Conservation (phyloP, 30 jellyfish, hydroid and myxozoan species). For the Hydractinia symbiolongicarpus region DNA sequence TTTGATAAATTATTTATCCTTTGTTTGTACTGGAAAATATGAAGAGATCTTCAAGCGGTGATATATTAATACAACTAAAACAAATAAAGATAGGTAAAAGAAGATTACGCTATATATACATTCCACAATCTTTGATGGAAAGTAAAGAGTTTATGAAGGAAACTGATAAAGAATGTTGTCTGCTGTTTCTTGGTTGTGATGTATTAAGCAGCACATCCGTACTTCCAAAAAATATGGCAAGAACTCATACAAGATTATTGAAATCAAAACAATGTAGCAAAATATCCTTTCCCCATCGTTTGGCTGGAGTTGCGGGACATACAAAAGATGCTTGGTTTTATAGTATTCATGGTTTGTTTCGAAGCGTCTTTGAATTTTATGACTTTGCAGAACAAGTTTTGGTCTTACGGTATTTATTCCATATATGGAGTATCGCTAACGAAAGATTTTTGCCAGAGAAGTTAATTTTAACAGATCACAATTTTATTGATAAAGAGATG, state of each 20-base stretch:
- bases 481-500: not conserved
- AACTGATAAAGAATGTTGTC: not conserved
- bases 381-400: not conserved
- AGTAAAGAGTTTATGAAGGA: not conserved
- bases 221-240: slow-evolving; percentile 8
- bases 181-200: slow-evolving; percentile 10
- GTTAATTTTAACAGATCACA: not conserved
- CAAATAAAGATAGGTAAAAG: slow-evolving; percentile 1
- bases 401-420: not conserved
- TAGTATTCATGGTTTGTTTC: slow-evolving; percentile 13
- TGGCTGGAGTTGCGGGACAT: slow-evolving; percentile 1
- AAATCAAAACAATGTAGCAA: slow-evolving; percentile 3
- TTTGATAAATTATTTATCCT: no score
- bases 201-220: slow-evolving; percentile 8
- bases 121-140: not conserved
- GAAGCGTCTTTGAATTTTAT: not conserved
- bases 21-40: no score
- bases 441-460: not conserved
- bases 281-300: slow-evolving; percentile 15
- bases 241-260: not conserved
- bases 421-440: not conserved
- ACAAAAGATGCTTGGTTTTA: slow-evolving; percentile 4
- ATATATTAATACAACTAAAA: not conserved
- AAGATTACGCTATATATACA: not conserved
- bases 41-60: not conserved